A percentile compares a stretch with the other conserved stretches of the same genome.
phyloP scores from a whole-genome alignment of 2,797 vertebrate genomes.

The Myripristis jacobus region DNA sequence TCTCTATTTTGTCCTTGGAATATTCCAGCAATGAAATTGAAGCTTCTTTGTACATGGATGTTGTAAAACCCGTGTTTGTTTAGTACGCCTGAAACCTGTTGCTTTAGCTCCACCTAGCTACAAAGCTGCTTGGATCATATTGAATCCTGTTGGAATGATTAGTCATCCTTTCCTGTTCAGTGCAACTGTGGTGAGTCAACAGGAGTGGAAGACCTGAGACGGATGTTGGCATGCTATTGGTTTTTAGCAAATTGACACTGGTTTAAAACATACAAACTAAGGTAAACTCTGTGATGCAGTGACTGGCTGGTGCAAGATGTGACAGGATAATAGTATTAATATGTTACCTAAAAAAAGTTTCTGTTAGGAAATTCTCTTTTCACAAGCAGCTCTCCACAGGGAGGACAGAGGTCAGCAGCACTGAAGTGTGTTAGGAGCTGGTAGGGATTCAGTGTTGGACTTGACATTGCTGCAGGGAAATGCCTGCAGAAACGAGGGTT shows the following conservation, averaged over 20 bases:
- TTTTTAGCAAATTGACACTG: conserved; percentile 43
- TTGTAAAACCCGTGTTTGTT: conserved; percentile 37
- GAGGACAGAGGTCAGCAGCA: conserved; percentile 17
- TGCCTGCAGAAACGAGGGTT: no score
- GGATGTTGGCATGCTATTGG: conserved; percentile 51
- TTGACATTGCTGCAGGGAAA: background rate
- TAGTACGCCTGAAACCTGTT: conserved; percentile 24
- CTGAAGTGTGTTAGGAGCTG: background rate
- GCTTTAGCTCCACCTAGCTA: conserved; percentile 43
- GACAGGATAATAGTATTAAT: background rate
- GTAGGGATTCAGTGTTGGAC: conserved; percentile 15
- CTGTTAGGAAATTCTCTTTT: background rate
- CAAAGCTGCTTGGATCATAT: conserved; percentile 29
- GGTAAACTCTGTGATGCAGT: background rate
- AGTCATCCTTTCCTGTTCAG: conserved; percentile 55
- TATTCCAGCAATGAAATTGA: conserved; percentile 11
- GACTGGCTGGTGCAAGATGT: background rate
- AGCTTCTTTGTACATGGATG: conserved; percentile 7
- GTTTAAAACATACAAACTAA: background rate
- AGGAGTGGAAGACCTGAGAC: conserved; percentile 60
- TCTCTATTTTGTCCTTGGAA: background rate
- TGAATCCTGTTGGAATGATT: conserved; percentile 44
- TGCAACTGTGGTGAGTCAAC: conserved; percentile 70
- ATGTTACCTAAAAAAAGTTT: no score
- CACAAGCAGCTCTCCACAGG: conserved; percentile 5